Conservation (phyloP, 1,140 invertebrate species). For the Mycetomoellerius zeteki region DNA sequence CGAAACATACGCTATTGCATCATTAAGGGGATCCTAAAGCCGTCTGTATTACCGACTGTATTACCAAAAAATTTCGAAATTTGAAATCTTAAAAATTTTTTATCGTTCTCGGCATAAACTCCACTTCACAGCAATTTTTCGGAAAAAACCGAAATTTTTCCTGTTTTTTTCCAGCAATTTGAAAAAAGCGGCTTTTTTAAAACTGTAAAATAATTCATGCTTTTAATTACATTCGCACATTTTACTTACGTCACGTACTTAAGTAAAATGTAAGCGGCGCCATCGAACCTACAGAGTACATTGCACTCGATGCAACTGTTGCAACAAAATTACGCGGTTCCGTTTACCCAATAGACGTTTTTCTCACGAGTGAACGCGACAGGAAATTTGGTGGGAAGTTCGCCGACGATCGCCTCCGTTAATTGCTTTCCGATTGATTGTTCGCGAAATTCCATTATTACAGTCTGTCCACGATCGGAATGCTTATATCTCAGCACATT, state of each 20-base stretch:
- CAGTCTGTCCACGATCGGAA: constrained; percentile 35
- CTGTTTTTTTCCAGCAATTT: too few species aligned
- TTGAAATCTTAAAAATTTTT: too few species aligned
- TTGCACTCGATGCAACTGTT: constrained; percentile 8
- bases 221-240: neutral
- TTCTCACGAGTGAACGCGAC: constrained; percentile 42
- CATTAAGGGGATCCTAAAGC: too few species aligned
- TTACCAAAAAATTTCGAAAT: too few species aligned
- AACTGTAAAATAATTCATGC: neutral
- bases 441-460: constrained; percentile 62
- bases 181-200: too few species aligned
- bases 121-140: too few species aligned
- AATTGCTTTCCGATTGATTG: constrained; percentile 64
- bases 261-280: too few species aligned
- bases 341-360: constrained; percentile 51
- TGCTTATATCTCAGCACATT: constrained; percentile 51
- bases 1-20: too few species aligned
- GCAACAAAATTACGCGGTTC: constrained; percentile 44
- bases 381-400: constrained; percentile 55
- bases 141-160: too few species aligned
- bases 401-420: constrained; percentile 46
- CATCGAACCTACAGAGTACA: neutral
- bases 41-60: too few species aligned
- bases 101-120: too few species aligned
- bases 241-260: neutral